Percentiles rank a stretch among this genome's conserved stretches.
These are phyloP conservation scores for Neopipo cinnamomea DNA, from an alignment of 2,113 vertebrate genomes.

Conservation along the genomic window DNA sequence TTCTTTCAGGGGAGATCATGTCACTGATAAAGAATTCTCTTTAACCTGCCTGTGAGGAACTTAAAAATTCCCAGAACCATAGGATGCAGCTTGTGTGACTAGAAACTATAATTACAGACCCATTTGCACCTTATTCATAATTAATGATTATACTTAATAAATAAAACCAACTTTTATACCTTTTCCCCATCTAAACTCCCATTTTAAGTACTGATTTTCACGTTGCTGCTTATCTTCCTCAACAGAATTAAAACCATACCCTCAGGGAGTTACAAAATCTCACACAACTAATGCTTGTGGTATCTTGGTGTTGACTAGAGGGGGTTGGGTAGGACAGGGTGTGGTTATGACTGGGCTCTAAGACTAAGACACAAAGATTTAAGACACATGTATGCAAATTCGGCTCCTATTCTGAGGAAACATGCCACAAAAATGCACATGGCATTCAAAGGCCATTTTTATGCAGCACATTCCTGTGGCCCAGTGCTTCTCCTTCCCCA, in stretches of 20 bases:
- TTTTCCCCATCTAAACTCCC: background rate
- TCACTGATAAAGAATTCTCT: background rate
- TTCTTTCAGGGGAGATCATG: background rate
- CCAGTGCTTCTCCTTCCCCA: background rate
- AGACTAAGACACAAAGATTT: background rate
- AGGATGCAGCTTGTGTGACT: background rate
- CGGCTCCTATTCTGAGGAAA: background rate
- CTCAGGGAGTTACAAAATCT: background rate
- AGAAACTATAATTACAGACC: background rate
- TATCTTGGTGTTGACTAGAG: background rate
- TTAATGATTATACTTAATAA: background rate
- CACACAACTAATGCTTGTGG: background rate
- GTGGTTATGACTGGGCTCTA: background rate
- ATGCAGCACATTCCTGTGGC: too few species aligned
- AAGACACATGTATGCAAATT: background rate
- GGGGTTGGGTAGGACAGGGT: background rate
- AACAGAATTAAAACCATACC: background rate
- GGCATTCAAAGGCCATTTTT: background rate
- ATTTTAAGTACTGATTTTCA: background rate
- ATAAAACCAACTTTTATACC: background rate
- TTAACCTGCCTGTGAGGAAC: background rate
- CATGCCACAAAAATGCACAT: background rate
- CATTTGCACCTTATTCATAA: background rate
- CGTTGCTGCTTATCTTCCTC: background rate
- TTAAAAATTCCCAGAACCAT: background rate